Evolutionary conservation across 2,797 vertebrate species (phyloP).

Genomic region (Sciurus vulgaris): DNA sequence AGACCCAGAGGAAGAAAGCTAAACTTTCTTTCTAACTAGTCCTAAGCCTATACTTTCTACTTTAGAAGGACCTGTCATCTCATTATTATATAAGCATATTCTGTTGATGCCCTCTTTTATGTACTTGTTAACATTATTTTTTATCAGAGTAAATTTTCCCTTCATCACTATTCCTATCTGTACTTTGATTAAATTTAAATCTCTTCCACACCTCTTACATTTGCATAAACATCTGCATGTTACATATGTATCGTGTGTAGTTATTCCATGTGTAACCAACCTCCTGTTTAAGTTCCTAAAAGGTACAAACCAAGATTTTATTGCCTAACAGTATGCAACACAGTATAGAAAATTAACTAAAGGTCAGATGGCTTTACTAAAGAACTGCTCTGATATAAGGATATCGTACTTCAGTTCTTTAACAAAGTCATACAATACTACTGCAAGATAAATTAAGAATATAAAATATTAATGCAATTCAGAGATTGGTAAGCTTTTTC

Average conservation of each 20-base stretch:
- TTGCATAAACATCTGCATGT: neutral
- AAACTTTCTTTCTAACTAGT: neutral
- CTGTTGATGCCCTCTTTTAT: neutral
- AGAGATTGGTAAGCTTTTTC: neutral
- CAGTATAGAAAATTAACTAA: neutral
- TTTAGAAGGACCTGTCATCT: neutral
- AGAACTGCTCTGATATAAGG: neutral
- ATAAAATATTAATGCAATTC: neutral
- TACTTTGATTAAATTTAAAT: neutral
- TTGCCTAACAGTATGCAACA: neutral
- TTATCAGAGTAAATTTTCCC: neutral
- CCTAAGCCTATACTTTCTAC: neutral
- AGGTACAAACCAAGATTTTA: neutral
- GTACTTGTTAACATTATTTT: neutral
- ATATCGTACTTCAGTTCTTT: neutral
- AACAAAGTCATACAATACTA: neutral
- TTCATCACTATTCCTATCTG: neutral
- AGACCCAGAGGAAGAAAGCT: neutral
- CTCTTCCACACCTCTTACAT: neutral
- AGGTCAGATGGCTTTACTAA: neutral
- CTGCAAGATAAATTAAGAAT: neutral
- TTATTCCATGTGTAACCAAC: neutral
- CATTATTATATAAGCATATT: neutral
- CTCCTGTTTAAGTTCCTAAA: conserved; percentile 8
- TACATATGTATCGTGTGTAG: neutral